Evolutionary conservation across 2,888 invertebrate genomes (phyloP), one percentile per base, ranked within the genome.

Genomic region (Busseola fusca): DNA sequence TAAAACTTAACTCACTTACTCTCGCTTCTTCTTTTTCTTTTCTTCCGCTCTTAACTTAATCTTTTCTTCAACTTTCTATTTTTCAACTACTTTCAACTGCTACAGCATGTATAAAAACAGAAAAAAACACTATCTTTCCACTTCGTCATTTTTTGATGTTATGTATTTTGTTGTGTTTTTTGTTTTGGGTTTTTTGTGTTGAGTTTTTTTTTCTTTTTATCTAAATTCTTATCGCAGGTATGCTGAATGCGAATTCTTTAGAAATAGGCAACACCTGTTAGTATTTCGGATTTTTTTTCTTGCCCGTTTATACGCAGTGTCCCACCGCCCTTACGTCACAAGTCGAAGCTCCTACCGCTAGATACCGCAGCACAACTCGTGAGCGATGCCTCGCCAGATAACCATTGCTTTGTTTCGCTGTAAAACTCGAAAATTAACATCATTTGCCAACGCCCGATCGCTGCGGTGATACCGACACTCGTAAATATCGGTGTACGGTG

Each of bases 401-500:
- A 89, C 91, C 91, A 90, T 91, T 91, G 95, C 94, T 93, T 94
- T 93, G 94, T 94, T 94, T 94, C 94, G 93, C 91, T 94, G 94
- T 93, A 93, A 94, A 93, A 93, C 93, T 93, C 91, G 93, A 94
- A 95, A 95, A 94, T 95, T 95, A 95, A 94, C 95, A 94, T 94
- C 94, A 95, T 95, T 94, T 94, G 95, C 94, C 94, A 94, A 94
- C 93, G 93, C 91, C 90, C 92, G 94, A 94, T 94, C 89, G 91
- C 84, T 84, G 80, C 78, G 84, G 85, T 86, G 94, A 94, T 94
- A 94, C 87, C 77, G 81, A 89, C 89, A 88, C 90, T 88, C 83
- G 84, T 82, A 85, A 84, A 83, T 72, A 64, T 78, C 37, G 80
- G 82, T 62, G 45, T 63, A 78, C 74, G 78, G 4, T 58, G 80